A percentile compares a stretch with the other conserved stretches of the same genome.
phyloP scores from a whole-genome alignment of 2,113 vertebrate species.

The Clupea harengus region DNA sequence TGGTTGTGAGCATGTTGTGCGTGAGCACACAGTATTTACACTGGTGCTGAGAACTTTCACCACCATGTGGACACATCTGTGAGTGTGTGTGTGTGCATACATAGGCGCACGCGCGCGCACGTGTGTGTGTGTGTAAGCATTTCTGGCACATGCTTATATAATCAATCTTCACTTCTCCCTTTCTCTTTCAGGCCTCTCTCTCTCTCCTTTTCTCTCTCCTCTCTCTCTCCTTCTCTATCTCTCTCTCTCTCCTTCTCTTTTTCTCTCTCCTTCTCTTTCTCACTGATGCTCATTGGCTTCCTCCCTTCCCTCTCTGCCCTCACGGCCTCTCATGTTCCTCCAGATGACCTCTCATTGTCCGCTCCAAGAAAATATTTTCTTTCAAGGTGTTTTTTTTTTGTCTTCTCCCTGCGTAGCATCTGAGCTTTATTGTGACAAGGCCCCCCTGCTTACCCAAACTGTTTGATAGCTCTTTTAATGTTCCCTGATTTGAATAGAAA shows the following conservation, averaged over 20 bases:
- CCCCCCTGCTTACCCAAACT: not conserved
- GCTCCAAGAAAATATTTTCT: conserved; percentile 38
- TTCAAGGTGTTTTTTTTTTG: conserved; percentile 21
- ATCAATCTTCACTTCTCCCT: not conserved
- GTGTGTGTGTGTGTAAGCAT: not conserved
- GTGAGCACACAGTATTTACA: conserved; percentile 48
- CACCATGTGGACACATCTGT: conserved; percentile 34
- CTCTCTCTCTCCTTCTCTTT: not conserved
- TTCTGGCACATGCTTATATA: conserved; percentile 18
- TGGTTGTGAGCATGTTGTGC: not conserved
- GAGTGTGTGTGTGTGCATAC: not conserved
- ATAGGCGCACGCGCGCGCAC: conserved; percentile 28
- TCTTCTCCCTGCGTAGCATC: not conserved
- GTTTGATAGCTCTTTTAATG: not conserved
- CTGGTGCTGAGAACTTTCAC: conserved; percentile 39
- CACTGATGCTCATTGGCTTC: not conserved
- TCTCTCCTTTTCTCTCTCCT: not conserved
- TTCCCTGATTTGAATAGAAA: not conserved
- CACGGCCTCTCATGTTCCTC: conserved; percentile 3
- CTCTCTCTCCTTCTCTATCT: not conserved
- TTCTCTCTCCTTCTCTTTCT: not conserved
- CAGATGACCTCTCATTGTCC: conserved; percentile 22
- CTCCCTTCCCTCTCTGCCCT: not conserved
- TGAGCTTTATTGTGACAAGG: conserved; percentile 11
- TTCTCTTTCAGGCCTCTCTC: not conserved